phyloP scores from a whole-genome alignment of 2,113 vertebrate genomes.

The Engystomops pustulosus region DNA sequence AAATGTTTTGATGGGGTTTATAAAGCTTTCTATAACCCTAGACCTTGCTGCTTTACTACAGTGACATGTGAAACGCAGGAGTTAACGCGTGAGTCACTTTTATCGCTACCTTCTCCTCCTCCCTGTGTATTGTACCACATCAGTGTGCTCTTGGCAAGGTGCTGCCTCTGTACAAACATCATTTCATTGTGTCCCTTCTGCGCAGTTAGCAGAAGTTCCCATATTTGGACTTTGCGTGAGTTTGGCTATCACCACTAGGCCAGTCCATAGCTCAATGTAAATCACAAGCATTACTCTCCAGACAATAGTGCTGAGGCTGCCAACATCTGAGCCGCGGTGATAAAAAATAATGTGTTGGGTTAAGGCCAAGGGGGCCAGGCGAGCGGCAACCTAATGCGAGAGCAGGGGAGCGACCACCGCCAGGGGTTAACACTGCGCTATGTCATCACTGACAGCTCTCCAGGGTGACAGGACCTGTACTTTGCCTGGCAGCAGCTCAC shows the following conservation, averaged over 20 bases:
- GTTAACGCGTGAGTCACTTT: conserved; percentile 32
- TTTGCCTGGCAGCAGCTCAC: not conserved
- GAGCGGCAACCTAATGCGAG: not conserved
- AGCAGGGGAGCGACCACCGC: conserved; percentile 3
- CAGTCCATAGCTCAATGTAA: conserved; percentile 46
- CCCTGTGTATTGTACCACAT: conserved; percentile 20
- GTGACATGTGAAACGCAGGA: conserved; percentile 17
- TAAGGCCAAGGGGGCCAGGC: conserved; percentile 39
- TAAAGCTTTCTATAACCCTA: not conserved
- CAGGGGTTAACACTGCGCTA: not conserved
- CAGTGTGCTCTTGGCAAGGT: conserved; percentile 48
- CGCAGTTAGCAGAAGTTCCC: conserved; percentile 52
- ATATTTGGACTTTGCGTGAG: conserved; percentile 55
- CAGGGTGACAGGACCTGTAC: not conserved
- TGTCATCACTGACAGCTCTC: not conserved
- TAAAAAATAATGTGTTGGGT: conserved; percentile 49
- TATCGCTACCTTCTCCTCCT: conserved; percentile 16
- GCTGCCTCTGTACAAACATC: conserved; percentile 29
- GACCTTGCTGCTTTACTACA: not conserved
- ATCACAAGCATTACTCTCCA: conserved; percentile 53
- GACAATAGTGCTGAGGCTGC: conserved; percentile 52
- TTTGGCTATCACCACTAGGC: conserved; percentile 44
- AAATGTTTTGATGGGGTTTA: not conserved
- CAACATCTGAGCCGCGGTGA: conserved; percentile 53
- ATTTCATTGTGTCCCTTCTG: conserved; percentile 32